A percentile compares a stretch with the other conserved stretches of the same genome.
Evolutionary conservation across 53 echinoderm and acorn worm genomes (phyloP).

Genomic region (Arbacia lixula): DNA sequence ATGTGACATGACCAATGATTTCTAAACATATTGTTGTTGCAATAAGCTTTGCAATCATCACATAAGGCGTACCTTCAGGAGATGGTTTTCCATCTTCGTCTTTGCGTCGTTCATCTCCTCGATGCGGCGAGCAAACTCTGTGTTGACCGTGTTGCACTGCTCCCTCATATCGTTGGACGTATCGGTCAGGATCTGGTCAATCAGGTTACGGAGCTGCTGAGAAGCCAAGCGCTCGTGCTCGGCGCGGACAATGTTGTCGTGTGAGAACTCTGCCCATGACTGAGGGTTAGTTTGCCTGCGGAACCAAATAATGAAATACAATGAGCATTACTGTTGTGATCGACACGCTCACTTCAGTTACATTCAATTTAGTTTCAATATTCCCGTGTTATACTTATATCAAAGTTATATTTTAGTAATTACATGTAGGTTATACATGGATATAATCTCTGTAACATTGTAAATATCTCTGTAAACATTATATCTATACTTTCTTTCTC

Average conservation of each 20-base stretch:
- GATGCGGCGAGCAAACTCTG: constrained; percentile 94
- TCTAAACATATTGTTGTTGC: too few species aligned
- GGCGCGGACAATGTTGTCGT: constrained; percentile 97
- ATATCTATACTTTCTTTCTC: too few species aligned
- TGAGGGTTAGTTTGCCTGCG: constrained; percentile 86
- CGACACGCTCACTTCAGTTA: too few species aligned
- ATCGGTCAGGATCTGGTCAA: constrained; percentile 95
- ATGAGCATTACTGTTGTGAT: too few species aligned
- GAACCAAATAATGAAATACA: too few species aligned
- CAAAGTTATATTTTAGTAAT: too few species aligned
- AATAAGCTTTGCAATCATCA: not conserved
- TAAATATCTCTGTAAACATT: too few species aligned
- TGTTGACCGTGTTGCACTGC: constrained; percentile 97
- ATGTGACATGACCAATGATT: too few species aligned
- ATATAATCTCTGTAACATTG: too few species aligned
- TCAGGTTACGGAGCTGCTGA: constrained; percentile 92
- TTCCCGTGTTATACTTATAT: too few species aligned
- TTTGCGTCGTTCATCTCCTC: constrained; percentile 98
- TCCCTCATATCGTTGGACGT: constrained; percentile 99
- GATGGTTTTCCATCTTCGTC: constrained; percentile 95
- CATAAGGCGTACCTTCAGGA: constrained; percentile 74
- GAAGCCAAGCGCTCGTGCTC: constrained; percentile 95
- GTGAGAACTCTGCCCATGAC: constrained; percentile 96
- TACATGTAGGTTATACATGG: too few species aligned
- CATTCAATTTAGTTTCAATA: too few species aligned